These are phyloP conservation scores for Nephila pilipes DNA, from an alignment of 1,140 invertebrate genomes.

Conservation along the genomic window DNA sequence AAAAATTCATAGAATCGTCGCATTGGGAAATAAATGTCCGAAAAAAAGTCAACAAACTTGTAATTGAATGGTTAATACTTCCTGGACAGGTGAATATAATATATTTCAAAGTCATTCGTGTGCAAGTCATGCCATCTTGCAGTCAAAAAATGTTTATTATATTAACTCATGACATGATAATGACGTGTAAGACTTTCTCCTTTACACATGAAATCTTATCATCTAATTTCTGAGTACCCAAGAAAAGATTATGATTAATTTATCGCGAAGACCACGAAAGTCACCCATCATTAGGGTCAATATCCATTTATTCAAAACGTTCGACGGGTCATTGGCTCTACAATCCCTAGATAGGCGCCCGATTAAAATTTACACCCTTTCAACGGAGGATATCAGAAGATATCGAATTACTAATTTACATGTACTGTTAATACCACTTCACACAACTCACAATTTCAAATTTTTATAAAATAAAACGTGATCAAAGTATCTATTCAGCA, in stretches of 20 bases:
- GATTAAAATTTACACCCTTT: not conserved
- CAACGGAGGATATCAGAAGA: constrained; percentile 4
- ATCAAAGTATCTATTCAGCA: no score
- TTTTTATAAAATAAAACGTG: no score
- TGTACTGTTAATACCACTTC: not conserved
- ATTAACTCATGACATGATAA: not conserved
- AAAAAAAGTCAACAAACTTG: no score
- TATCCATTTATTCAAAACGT: constrained; percentile 25
- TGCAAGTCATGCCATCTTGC: no score
- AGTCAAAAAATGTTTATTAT: no score
- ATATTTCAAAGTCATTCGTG: no score
- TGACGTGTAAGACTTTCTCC: constrained; percentile 1
- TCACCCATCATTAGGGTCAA: constrained; percentile 57
- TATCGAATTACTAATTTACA: constrained; percentile 55
- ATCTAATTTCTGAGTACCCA: constrained; percentile 13
- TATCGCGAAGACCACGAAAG: constrained; percentile 41
- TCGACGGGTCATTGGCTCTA: constrained; percentile 54
- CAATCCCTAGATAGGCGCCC: constrained; percentile 2
- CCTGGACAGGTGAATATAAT: no score
- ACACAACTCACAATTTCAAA: no score
- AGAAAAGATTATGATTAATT: constrained; percentile 33
- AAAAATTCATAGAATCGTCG: no score
- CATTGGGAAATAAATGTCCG: no score
- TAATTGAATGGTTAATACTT: no score
- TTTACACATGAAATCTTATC: constrained; percentile 43